These are phyloP conservation scores for Chelon labrosus DNA, from an alignment of 2,797 vertebrate species.

Conservation along the genomic window DNA sequence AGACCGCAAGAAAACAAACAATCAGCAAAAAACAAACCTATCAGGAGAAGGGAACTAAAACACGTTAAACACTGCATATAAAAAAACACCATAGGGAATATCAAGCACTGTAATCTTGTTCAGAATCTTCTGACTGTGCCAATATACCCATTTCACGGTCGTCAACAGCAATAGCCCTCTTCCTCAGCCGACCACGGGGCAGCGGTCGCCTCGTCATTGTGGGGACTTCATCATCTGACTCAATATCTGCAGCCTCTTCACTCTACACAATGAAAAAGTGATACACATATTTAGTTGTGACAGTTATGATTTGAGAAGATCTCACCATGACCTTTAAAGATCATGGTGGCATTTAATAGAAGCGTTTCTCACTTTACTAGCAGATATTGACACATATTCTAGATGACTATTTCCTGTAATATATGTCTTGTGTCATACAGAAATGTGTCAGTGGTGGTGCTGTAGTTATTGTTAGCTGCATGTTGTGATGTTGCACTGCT, in stretches of 20 bases:
- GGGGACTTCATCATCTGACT: slow-evolving; percentile 67
- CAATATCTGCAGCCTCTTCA: slow-evolving; percentile 22
- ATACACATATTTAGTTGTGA: background rate
- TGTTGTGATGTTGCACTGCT: no score
- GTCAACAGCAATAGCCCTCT: slow-evolving; percentile 63
- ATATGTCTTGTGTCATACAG: no score
- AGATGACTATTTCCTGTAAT: no score
- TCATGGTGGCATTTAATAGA: background rate
- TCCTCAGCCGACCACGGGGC: slow-evolving; percentile 58
- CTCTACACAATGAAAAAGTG: slow-evolving; percentile 34
- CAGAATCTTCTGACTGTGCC: background rate
- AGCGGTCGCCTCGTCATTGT: slow-evolving; percentile 53
- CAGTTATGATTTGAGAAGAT: background rate
- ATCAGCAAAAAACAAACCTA: background rate
- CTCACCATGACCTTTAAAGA: background rate
- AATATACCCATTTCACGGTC: slow-evolving; percentile 64
- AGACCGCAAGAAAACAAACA: background rate
- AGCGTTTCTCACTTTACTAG: no score
- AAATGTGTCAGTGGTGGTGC: no score
- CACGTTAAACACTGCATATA: background rate
- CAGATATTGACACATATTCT: no score
- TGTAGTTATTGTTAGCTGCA: no score
- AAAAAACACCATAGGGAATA: background rate
- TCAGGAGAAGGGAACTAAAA: background rate
- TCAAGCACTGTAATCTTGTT: background rate